Evolutionary conservation across 2,113 vertebrate species (phyloP), one percentile per base, ranked within the genome.

Genomic region (Callorhinus ursinus): DNA sequence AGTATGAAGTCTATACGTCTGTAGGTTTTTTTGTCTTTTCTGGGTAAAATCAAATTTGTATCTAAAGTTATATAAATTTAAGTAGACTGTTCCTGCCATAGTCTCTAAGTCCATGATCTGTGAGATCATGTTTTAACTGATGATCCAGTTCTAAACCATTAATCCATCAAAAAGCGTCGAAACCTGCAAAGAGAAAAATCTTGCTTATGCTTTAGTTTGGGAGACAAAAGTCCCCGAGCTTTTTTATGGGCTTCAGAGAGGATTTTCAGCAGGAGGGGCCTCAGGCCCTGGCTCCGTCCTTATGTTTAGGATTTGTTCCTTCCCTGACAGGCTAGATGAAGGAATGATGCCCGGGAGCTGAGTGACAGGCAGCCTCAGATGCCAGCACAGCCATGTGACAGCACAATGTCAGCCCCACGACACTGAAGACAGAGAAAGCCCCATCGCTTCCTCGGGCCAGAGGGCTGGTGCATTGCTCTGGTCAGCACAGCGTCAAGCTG

Each of bases 31-130:
- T 92, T 84, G 26, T 69, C 81, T 93, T 94, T 93, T 4, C 14
- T 93, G 51, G 79, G 31, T 89, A 71, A 96, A 95, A 51, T 69
- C 49, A 84, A 92, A 81, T 82, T 88, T 88, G 18, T 59, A 36
- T 93, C 31, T 95, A 55, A 88, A 72, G 33, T 71, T 63, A 71
- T 63, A 16, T 71, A 39, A 65, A 39, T 22, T 96, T 65, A 59
- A 77, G n/a, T 42, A 55, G 67, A 72, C 65, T 36, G 33, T 93
- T 88, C 53, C n/a, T 95, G 55, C 36, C 26, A 11, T 90, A 13
- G 63, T 90, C 91, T 96, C 8, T 79, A 81, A 90, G 36, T 93
- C 71, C 21, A 11, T 84, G 19, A 42, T 85, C 42, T 91, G 1
- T 88, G 63, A 59, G 65, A 53, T 9, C 31, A 6, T 36, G 12